phyloP scores from a whole-genome alignment of 2,888 invertebrate genomes.

The Yponomeuta cagnagella region DNA sequence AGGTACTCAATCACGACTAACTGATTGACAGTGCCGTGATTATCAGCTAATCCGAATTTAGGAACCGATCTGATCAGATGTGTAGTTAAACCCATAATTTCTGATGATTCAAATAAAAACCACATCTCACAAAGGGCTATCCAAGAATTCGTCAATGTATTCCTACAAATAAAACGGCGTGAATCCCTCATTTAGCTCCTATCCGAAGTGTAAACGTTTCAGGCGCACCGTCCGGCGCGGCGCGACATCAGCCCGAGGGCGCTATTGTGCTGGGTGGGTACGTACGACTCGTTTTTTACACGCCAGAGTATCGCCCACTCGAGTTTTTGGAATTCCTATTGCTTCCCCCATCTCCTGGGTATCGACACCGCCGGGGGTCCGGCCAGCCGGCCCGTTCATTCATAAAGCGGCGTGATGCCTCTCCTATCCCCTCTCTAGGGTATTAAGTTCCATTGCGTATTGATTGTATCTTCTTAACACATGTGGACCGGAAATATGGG shows the following conservation, averaged over 20 bases:
- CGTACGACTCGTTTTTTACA: slow-evolving; percentile 54
- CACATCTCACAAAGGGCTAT: background rate
- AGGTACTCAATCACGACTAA: background rate
- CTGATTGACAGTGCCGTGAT: too few relatives aligned
- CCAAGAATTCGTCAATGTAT: background rate
- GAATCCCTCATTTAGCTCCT: slow-evolving; percentile 12
- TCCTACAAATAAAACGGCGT: slow-evolving; percentile 5
- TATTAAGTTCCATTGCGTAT: slow-evolving; percentile 29
- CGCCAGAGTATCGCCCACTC: slow-evolving; percentile 56
- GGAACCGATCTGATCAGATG: background rate
- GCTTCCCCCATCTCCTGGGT: slow-evolving; percentile 24
- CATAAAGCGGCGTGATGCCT: slow-evolving; percentile 63
- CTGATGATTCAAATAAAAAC: background rate
- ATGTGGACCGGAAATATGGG: slow-evolving; percentile 12
- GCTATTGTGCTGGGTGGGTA: slow-evolving; percentile 36
- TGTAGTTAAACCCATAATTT: background rate
- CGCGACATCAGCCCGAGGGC: slow-evolving; percentile 31
- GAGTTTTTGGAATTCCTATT: slow-evolving; percentile 69
- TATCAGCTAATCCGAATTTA: background rate
- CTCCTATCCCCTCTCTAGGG: slow-evolving; percentile 22
- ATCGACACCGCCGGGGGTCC: slow-evolving; percentile 44
- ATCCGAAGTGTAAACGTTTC: slow-evolving; percentile 13
- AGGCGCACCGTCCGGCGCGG: slow-evolving; percentile 23
- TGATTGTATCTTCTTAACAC: slow-evolving; percentile 25
- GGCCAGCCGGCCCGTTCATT: slow-evolving; percentile 52